Evolutionary conservation across 2,797 vertebrate species (phyloP), one percentile per base, ranked within the genome.

Genomic region (Peromyscus attwateri): DNA sequence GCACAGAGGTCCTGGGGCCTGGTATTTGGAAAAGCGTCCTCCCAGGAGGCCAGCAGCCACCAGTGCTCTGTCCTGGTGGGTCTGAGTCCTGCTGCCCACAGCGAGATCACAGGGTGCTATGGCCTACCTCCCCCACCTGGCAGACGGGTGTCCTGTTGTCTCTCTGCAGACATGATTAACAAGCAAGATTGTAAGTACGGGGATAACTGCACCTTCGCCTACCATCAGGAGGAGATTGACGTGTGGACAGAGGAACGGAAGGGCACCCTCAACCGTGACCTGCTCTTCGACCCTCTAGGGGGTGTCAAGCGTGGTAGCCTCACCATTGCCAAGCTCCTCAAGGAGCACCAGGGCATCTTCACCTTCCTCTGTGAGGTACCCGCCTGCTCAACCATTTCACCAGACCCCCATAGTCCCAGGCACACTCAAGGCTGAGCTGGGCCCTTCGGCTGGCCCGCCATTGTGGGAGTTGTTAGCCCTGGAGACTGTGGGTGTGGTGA

Each of bases 181-280:
- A 99, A 99, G 91, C 99, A 99, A 98, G 99, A 99, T 98, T 99
- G 99, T 98, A 99, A 99, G 99, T 99, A 99, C 73, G 99, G 99
- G 94, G 99, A 99, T 98, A 99, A 99, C 99, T 99, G 99, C 98
- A 99, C 99, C n/a, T 99, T 99, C 98, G 99, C 99, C 46, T 99
- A 99, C 99, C 99, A 99, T 98, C 99, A 99, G 98, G 99, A 99
- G 97, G 99, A 99, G 98, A 99, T 99, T 25, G 99, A 99, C 68
- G 99, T 99, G 94, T 99, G 99, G 99, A 99, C 99, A 0, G 99
- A 99, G 98, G 99, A 99, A 98, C 99, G 99, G 98, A 99, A 99
- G 98, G 99, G 99, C 2, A 99, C 99, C 17, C 99, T 99, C 97
- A 99, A 99, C 98, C 99, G 99, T 6, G 99, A 99, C 98, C 99